Evolutionary conservation across 1,140 invertebrate species (phyloP).

Genomic region (Battus philenor): DNA sequence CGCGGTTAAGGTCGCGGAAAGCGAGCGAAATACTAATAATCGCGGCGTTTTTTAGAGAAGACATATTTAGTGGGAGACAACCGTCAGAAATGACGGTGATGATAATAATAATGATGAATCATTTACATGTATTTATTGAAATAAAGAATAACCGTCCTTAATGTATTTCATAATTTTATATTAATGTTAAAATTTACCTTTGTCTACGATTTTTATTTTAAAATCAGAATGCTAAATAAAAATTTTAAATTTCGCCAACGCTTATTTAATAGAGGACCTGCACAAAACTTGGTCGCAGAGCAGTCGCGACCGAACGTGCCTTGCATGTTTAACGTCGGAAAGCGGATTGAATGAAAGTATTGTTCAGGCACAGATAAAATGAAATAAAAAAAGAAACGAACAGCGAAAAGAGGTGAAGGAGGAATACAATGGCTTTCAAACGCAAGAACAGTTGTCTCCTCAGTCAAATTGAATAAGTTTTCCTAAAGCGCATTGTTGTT

Average conservation of each 20-base stretch:
- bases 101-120: too few species aligned
- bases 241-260: slow-evolving; percentile 23
- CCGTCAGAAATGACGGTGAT: too few species aligned
- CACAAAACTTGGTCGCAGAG: slow-evolving; percentile 34
- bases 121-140: too few species aligned
- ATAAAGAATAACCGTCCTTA: too few species aligned
- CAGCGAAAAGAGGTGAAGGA: slow-evolving; percentile 35
- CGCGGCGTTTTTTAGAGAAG: too few species aligned
- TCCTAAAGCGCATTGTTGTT: slow-evolving; percentile 56
- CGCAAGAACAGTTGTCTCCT: slow-evolving; percentile 59
- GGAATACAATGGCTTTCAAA: slow-evolving; percentile 59
- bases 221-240: slow-evolving; percentile 4
- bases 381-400: slow-evolving; percentile 40
- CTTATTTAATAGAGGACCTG: slow-evolving; percentile 23
- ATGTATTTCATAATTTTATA: too few species aligned
- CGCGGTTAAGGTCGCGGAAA: too few species aligned
- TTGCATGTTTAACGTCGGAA: slow-evolving; percentile 49
- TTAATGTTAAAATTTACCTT: too few species aligned
- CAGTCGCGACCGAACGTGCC: slow-evolving; percentile 47
- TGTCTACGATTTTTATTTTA: not conserved
- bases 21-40: too few species aligned
- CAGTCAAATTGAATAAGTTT: slow-evolving; percentile 69
- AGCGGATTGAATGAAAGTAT: slow-evolving; percentile 60
- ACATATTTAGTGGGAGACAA: too few species aligned
- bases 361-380: slow-evolving; percentile 53